Conservation (phyloP, 2,113 vertebrate species). For the Anthoscopus minutus region DNA sequence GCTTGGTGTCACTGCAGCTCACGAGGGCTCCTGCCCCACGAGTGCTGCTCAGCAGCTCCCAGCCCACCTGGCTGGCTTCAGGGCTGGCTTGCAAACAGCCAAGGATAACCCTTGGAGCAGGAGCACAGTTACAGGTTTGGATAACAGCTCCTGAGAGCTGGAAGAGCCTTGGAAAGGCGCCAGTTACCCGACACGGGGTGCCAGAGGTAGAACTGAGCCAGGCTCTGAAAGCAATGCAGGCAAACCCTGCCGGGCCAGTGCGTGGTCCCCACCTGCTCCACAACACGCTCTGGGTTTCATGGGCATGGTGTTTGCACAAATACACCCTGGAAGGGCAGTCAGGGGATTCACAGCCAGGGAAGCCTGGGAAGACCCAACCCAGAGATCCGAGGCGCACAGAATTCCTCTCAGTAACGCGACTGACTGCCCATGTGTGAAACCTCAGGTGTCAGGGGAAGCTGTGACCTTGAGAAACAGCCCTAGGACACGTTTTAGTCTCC, state of each 20-base stretch:
- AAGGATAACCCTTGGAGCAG: not conserved
- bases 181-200: too few relatives aligned
- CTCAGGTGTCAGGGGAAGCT: not conserved
- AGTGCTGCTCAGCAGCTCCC: accelerated
- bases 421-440: not conserved
- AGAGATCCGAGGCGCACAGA: not conserved
- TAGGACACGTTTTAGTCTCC: not conserved
- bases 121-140: not conserved
- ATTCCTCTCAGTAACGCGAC: not conserved
- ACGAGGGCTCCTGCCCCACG: accelerated
- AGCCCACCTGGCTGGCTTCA: too few relatives aligned
- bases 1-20: not conserved
- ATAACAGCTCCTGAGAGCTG: not conserved
- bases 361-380: not conserved
- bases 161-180: not conserved
- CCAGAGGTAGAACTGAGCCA: not conserved
- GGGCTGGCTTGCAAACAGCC: too few relatives aligned
- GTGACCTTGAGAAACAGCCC: constrained; percentile 14
- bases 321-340: accelerated
- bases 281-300: not conserved
- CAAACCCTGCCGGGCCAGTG: not conserved
- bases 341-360: not conserved
- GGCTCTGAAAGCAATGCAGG: accelerated
- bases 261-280: not conserved
- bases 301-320: not conserved